phyloP scores from a whole-genome alignment of 92 coral and sea anemone genomes.

The Phymanthus crucifer region DNA sequence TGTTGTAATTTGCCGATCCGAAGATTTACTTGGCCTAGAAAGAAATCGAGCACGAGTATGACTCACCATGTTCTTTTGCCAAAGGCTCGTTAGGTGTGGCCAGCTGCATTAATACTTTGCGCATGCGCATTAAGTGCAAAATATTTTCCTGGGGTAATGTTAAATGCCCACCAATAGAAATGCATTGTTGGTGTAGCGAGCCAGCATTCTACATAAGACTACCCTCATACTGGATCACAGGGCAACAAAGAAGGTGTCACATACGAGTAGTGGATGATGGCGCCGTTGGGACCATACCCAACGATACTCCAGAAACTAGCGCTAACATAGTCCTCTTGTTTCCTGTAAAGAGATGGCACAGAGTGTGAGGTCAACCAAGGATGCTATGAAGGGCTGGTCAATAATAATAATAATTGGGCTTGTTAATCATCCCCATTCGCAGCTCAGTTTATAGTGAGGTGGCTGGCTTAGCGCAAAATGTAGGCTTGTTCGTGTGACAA shows the following conservation, averaged over 20 bases:
- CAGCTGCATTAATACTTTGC: neutral
- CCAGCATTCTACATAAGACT: no score
- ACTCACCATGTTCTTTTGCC: neutral
- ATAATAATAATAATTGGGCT: no score
- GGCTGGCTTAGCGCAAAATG: no score
- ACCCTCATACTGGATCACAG: no score
- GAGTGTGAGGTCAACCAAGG: neutral
- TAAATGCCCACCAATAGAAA: no score
- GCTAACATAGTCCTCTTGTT: conserved; percentile 71
- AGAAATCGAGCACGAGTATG: neutral
- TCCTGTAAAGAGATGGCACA: conserved; percentile 42
- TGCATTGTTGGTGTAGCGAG: no score
- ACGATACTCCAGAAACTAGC: conserved; percentile 77
- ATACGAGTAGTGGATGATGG: conserved; percentile 82
- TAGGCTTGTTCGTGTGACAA: no score
- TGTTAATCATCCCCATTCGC: no score
- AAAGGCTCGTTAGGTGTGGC: neutral
- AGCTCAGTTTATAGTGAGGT: no score
- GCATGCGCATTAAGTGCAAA: neutral
- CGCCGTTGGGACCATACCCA: conserved; percentile 94
- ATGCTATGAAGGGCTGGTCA: no score
- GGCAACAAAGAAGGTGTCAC: neutral
- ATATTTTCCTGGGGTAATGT: no score
- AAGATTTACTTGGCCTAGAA: conserved; percentile 54
- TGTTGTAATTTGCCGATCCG: conserved; percentile 58